These are phyloP conservation scores for Megaustenia siamemsis DNA, from an alignment of 2,888 invertebrate species.

Conservation along the genomic window DNA sequence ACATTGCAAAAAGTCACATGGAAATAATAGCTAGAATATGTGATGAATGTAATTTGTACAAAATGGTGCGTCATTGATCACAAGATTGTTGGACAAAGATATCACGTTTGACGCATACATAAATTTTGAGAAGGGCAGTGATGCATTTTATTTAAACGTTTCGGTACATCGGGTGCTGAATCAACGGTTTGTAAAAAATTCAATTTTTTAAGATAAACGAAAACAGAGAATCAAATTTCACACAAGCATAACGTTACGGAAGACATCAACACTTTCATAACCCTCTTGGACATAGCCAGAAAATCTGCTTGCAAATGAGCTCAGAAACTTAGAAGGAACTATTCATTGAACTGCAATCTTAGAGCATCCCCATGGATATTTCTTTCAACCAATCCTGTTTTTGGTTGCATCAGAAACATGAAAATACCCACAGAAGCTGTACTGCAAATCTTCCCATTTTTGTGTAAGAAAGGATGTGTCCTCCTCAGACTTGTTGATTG, in stretches of 20 bases:
- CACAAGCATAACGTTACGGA: not conserved
- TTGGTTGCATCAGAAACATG: not conserved
- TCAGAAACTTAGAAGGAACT: not conserved
- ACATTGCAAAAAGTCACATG: too few relatives aligned
- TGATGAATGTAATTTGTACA: too few relatives aligned
- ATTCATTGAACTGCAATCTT: not conserved
- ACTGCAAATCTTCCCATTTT: not conserved
- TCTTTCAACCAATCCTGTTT: not conserved
- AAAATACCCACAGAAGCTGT: not conserved
- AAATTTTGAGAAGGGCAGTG: not conserved
- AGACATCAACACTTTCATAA: not conserved
- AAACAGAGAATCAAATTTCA: not conserved
- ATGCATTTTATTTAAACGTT: not conserved
- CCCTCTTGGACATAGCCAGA: not conserved
- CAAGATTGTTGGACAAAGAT: too few relatives aligned
- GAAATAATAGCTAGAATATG: too few relatives aligned
- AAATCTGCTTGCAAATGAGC: not conserved
- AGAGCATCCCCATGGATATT: slow-evolving; percentile 1
- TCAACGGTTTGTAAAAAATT: not conserved
- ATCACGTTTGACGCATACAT: too few relatives aligned
- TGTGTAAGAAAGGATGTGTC: not conserved
- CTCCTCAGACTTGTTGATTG: not conserved
- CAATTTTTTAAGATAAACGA: not conserved
- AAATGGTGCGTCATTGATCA: too few relatives aligned
- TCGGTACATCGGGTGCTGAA: not conserved